These are phyloP conservation scores for Eulithis prunata DNA, from an alignment of 2,888 invertebrate species.

Conservation along the genomic window DNA sequence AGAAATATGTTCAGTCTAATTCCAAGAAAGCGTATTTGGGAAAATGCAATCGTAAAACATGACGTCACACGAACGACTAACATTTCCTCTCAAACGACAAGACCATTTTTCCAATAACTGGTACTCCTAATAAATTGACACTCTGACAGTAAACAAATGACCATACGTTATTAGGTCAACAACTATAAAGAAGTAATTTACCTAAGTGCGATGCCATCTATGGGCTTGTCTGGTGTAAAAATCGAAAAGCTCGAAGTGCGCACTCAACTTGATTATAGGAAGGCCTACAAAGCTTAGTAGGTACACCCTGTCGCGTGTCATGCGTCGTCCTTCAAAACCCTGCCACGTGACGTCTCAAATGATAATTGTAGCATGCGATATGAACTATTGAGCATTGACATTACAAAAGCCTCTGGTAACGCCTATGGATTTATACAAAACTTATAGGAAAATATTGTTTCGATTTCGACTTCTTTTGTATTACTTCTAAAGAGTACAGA, in stretches of 20 bases:
- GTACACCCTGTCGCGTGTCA: constrained; percentile 54
- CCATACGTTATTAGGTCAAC: constrained; percentile 43
- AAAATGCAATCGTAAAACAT: too few relatives aligned
- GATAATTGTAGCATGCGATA: constrained; percentile 66
- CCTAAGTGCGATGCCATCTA: constrained; percentile 65
- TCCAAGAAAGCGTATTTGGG: too few relatives aligned
- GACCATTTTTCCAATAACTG: too few relatives aligned
- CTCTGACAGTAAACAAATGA: constrained; percentile 3
- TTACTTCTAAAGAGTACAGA: background rate
- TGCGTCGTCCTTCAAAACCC: constrained; percentile 57
- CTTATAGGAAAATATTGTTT: constrained; percentile 12
- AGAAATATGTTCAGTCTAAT: too few relatives aligned
- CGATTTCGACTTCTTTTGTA: background rate
- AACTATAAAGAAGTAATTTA: constrained; percentile 49
- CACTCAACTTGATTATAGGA: constrained; percentile 84
- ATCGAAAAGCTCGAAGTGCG: constrained; percentile 71
- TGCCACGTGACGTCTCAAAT: constrained; percentile 59
- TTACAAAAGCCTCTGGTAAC: constrained; percentile 35
- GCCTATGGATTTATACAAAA: constrained; percentile 32
- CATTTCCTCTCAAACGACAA: too few relatives aligned
- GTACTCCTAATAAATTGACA: background rate
- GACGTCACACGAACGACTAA: too few relatives aligned
- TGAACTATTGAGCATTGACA: constrained; percentile 50
- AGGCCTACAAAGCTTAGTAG: constrained; percentile 57
- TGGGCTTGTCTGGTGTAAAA: constrained; percentile 64